Base-by-base conservation (phyloP, 30 jellyfish, hydroid and myxozoan species). In the Turritopsis dohrnii region DNA sequence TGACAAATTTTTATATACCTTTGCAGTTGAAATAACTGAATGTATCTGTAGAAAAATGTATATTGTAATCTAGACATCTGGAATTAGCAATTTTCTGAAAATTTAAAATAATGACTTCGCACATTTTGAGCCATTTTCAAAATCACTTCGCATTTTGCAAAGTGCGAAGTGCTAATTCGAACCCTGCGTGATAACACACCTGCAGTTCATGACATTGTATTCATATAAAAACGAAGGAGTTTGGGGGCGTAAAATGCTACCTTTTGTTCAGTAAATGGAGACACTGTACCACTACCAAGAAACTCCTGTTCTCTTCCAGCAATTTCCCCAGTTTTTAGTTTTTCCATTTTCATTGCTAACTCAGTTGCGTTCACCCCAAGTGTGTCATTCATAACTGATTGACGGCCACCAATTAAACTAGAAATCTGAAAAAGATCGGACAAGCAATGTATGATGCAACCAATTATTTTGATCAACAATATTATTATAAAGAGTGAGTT, bases 311-410 rank as follows among this genome's bases (percentile, higher is more conserved):
- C 83, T 9, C 76, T 19, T 26, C 53, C 69, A 76, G 65, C 71
- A 8, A 18, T 23, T 24, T 22, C 79, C 4, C 82, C 79, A 23
- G 81, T 52, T 80, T 80, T 53, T 1, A 80, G 65, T 25, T 31
- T 19, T 53, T 80, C 87, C n/a, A 80, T 80, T 80, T 80, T 80
- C 65, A 29, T 26, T 23, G 87, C 87, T 21, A 80, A 65, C 53
- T 80, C 87, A 0, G 87, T 26, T 3, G 87, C 71, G 27, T 80
- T 80, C 54, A 80, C 79, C 5, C 87, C 87, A 26, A 23, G 52
- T 80, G 87, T 5, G 22, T 80, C 81, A 22, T 80, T 80, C 52
- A 25, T 52, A 3, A 41, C 41, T 0, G 83, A 71, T 53, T 53
- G 82, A 41, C 28, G 81, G 29, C 71, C 52, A 80, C 24, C 26